Percentiles rank a stretch among this genome's conserved stretches.
Conservation (phyloP, 2,888 invertebrate species). For the Thyatira batis region DNA sequence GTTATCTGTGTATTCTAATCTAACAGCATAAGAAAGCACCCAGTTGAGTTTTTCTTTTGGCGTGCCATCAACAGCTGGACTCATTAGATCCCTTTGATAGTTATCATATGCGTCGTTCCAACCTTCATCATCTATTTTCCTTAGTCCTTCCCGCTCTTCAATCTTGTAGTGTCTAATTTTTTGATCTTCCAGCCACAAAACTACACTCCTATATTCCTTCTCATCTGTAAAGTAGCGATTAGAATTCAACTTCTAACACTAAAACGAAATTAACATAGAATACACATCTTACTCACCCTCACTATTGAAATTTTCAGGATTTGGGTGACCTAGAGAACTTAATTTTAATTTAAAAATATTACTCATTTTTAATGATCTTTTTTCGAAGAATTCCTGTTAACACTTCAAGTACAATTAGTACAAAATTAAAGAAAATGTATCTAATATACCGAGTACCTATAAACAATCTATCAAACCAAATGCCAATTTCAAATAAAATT, state of each 20-base stretch:
- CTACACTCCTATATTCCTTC: conserved; percentile 88
- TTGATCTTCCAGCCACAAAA: conserved; percentile 96
- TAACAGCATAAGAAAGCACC: conserved; percentile 91
- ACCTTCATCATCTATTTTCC: conserved; percentile 84
- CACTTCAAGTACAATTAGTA: neutral
- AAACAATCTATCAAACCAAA: too few relatives aligned
- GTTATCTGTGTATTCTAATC: conserved; percentile 92
- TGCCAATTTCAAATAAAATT: too few relatives aligned
- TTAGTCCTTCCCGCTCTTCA: conserved; percentile 89
- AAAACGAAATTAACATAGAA: neutral
- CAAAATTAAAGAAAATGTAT: too few relatives aligned
- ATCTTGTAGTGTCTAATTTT: conserved; percentile 94
- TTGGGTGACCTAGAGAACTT: conserved; percentile 89
- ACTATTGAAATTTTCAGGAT: conserved; percentile 86
- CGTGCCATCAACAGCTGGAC: conserved; percentile 84
- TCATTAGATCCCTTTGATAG: conserved; percentile 89
- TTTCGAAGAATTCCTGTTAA: neutral
- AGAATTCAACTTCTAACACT: conserved; percentile 4
- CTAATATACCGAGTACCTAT: too few relatives aligned
- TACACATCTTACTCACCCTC: conserved; percentile 82
- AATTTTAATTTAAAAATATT: conserved; percentile 90
- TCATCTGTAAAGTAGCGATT: conserved; percentile 84
- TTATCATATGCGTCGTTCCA: conserved; percentile 89
- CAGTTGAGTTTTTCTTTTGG: conserved; percentile 90
- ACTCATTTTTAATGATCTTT: conserved; percentile 41